A percentile compares a stretch with the other conserved stretches of the same genome.
phyloP scores from a whole-genome alignment of 2,113 vertebrate genomes.

The Silurus asotus region DNA sequence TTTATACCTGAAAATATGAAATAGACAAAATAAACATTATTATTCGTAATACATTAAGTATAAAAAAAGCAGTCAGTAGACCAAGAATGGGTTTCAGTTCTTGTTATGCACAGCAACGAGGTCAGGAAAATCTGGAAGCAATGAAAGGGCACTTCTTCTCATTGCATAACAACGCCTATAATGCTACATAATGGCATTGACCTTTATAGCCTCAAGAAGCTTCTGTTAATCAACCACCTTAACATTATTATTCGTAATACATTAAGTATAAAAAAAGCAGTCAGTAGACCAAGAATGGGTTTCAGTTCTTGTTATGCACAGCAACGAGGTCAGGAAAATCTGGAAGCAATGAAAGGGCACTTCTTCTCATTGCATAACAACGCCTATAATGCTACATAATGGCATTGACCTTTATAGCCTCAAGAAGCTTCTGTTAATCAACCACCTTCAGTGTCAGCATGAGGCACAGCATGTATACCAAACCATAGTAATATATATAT shows the following conservation, averaged over 20 bases:
- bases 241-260: not conserved
- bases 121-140: conserved; percentile 39
- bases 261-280: not conserved
- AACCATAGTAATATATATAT: not conserved
- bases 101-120: conserved; percentile 14
- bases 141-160: conserved; percentile 6
- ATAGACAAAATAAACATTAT: not conserved
- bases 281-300: not conserved
- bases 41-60: not conserved
- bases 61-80: not conserved
- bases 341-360: conserved; percentile 27
- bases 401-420: conserved; percentile 35
- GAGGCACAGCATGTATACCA: conserved; percentile 6
- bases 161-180: conserved; percentile 31
- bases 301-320: conserved; percentile 28
- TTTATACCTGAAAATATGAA: not conserved
- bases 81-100: conserved; percentile 30
- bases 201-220: conserved; percentile 21
- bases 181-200: conserved; percentile 36
- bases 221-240: conserved; percentile 23
- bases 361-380: conserved; percentile 30
- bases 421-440: conserved; percentile 7
- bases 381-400: conserved; percentile 31
- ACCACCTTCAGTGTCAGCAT: not conserved
- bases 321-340: conserved; percentile 35